phyloP scores from a whole-genome alignment of 2,113 vertebrate genomes.

The Rhineura floridana region DNA sequence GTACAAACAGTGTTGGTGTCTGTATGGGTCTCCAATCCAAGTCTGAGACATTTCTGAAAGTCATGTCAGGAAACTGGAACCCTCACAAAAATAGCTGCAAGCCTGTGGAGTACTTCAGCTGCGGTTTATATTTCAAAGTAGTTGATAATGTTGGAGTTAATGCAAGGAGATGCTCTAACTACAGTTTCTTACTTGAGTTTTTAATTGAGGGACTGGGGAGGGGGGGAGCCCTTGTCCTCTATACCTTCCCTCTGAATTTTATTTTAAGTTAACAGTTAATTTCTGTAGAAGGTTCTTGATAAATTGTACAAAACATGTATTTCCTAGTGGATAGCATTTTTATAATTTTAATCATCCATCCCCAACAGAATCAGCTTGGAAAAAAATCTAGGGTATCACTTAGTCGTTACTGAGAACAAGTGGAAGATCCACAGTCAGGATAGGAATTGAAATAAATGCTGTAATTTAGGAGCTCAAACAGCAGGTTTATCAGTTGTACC shows the following conservation, averaged over 20 bases:
- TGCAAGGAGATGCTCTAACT: neutral
- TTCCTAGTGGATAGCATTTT: neutral
- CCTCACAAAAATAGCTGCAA: conserved; percentile 50
- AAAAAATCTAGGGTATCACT: conserved; percentile 55
- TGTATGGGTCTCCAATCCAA: conserved; percentile 19
- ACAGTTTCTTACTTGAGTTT: neutral
- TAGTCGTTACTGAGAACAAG: conserved; percentile 43
- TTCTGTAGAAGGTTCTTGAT: neutral
- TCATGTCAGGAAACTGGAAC: neutral
- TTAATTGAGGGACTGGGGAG: neutral
- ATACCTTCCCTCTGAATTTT: neutral
- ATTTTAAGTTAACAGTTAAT: neutral
- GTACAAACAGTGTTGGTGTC: conserved; percentile 7
- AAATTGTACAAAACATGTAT: neutral
- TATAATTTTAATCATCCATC: neutral
- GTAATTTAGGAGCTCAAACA: neutral
- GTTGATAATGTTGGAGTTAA: neutral
- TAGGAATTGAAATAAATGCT: neutral
- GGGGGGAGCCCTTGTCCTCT: neutral
- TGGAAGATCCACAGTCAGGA: conserved; percentile 5
- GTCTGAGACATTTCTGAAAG: conserved; percentile 29
- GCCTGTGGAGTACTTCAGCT: neutral
- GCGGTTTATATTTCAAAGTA: neutral
- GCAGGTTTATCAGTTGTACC: neutral
- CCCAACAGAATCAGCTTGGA: neutral